phyloP scores from a whole-genome alignment of 2,113 vertebrate species.

The Corythornis madagascariensis region DNA sequence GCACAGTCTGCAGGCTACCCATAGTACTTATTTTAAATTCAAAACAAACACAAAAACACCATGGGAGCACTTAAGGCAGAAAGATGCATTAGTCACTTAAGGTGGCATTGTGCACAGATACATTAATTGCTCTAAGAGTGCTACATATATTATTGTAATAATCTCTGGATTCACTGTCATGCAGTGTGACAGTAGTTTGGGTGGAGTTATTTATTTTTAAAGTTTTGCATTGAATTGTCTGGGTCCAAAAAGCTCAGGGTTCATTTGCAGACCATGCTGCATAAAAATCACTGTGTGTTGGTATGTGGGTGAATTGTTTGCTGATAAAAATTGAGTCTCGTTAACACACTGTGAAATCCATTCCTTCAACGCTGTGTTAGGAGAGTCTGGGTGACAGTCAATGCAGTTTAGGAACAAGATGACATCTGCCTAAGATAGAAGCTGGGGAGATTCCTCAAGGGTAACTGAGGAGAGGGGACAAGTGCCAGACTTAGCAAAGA shows the following conservation, averaged over 20 bases:
- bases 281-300: neutral
- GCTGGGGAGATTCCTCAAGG: neutral
- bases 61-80: neutral
- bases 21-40: neutral
- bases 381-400: neutral
- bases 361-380: neutral
- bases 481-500: neutral
- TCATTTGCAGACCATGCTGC: neutral
- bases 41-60: neutral
- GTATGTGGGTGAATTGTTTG: neutral
- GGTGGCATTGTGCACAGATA: neutral
- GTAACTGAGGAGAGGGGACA: neutral
- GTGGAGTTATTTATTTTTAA: neutral
- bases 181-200: neutral
- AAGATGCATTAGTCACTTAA: neutral
- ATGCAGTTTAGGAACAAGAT: neutral
- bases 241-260: neutral
- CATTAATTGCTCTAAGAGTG: neutral
- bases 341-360: neutral
- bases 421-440: neutral
- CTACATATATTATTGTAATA: neutral
- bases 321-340: neutral
- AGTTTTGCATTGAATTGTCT: neutral
- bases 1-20: slow-evolving; percentile 28
- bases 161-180: neutral